These are phyloP conservation scores for Anableps anableps DNA, from an alignment of 2,797 vertebrate genomes.

Conservation along the genomic window DNA sequence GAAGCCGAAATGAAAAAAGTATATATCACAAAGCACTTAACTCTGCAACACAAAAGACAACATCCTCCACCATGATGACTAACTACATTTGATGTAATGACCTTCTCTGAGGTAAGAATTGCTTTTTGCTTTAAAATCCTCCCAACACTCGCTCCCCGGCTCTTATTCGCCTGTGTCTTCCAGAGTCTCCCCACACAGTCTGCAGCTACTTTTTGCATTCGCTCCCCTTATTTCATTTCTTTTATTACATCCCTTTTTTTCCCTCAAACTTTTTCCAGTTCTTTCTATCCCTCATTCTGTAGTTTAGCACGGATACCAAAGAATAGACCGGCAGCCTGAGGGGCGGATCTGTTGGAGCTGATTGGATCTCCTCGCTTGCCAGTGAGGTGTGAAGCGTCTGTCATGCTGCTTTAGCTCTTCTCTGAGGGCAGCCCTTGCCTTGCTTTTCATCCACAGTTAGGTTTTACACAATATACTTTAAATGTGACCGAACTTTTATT, in stretches of 20 bases:
- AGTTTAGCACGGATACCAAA: conserved; percentile 53
- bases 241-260: conserved; percentile 31
- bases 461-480: conserved; percentile 29
- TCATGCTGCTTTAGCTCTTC: conserved; percentile 68
- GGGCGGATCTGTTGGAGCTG: conserved; percentile 64
- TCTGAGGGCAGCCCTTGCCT: conserved; percentile 56
- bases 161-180: conserved; percentile 38
- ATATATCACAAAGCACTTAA: conserved; percentile 31
- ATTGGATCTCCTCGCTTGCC: conserved; percentile 67
- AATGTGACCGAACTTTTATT: conserved; percentile 44
- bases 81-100: conserved; percentile 63
- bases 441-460: background rate
- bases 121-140: conserved; percentile 46
- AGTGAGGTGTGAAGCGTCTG: conserved; percentile 79
- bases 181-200: conserved; percentile 18
- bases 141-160: conserved; percentile 13
- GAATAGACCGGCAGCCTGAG: conserved; percentile 68
- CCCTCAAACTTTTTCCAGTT: conserved; percentile 11
- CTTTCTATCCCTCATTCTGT: conserved; percentile 7
- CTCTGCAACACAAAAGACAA: conserved; percentile 39
- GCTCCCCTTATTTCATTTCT: conserved; percentile 28
- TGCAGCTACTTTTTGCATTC: conserved; percentile 42
- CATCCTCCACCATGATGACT: conserved; percentile 51
- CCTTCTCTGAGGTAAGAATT: conserved; percentile 42
- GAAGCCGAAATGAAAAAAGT: background rate